Base-by-base conservation (phyloP, 2,797 vertebrate genomes). In the Sebastolobus altivelis region DNA sequence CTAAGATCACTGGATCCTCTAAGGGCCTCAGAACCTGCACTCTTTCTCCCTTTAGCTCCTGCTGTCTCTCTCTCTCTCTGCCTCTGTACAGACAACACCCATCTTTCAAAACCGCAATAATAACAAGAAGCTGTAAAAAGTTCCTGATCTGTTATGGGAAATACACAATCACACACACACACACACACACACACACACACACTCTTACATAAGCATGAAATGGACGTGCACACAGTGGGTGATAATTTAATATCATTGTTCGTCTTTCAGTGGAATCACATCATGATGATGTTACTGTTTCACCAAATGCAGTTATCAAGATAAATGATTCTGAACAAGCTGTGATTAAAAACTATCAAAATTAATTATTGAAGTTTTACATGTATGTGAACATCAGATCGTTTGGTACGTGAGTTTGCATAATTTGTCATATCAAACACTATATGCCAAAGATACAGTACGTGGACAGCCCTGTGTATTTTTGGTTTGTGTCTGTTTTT, bases 1-100 rank as follows among this genome's bases (percentile, higher is more conserved):
- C 93, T 82, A 84, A 91, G 92, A 94, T 93, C 92, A 83, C 83
- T 88, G 88, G 85, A 93, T 86, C 80, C 80, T 81, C 82, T 66
- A 72, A 79, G 46, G 67, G 76, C 29, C 72, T 80, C 74, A 65
- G 49, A 80, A 72, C 13, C 73, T 75, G 33, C 68, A 38, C 71
- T 63, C 22, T 22, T 55, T 74, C 54, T 58, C 29, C 62, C 72
- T 59, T 62, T 7, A 35, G 60, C 60, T 37, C 60, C 33, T 20
- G 20, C 49, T 38, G 40, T 56, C 8, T 43, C 35, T 55, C 33
- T 66, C 73, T 27, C 33, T 16, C 49, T 33, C 60, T 46, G 52
- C 25, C 11, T 60, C 27, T 33, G n/a, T 6, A 16, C 35, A 46
- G 72, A 70, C 62, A 78, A 66, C 60, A 58, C 22, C 72, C 75